Conservation (phyloP, 2,888 invertebrate genomes). For the Stenichneumon culpator region DNA sequence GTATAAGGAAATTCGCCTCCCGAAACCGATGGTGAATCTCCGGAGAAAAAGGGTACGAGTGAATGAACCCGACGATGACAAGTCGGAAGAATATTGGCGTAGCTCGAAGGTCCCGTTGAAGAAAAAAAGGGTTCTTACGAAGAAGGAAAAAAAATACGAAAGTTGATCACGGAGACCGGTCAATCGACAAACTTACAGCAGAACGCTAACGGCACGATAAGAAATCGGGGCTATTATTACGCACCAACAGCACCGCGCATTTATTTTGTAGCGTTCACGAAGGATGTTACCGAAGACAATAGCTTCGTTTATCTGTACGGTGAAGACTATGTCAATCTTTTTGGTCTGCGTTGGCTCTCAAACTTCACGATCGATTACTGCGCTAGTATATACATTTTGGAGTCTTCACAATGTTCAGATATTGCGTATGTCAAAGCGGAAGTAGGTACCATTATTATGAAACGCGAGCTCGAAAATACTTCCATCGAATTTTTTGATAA, state of each 20-base stretch:
- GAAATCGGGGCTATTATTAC: conserved; percentile 33
- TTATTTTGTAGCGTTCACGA: conserved; percentile 36
- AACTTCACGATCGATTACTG: conserved; percentile 45
- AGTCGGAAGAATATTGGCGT: conserved; percentile 1
- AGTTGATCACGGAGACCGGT: not conserved
- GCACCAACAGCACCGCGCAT: conserved; percentile 11
- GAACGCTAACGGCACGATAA: conserved; percentile 25
- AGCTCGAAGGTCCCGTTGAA: not conserved
- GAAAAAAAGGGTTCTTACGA: not conserved
- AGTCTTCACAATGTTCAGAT: conserved; percentile 7
- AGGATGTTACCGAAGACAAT: not conserved
- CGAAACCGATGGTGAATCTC: conserved; percentile 2
- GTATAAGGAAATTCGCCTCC: conserved; percentile 11
- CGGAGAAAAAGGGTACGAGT: conserved; percentile 16
- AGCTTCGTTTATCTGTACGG: conserved; percentile 21
- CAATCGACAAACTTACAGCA: not conserved
- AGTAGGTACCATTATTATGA: conserved; percentile 14
- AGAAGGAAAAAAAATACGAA: conserved; percentile 4
- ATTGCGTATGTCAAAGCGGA: conserved; percentile 22
- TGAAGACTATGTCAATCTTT: conserved; percentile 37
- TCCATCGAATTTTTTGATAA: conserved; percentile 4
- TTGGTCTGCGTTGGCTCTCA: conserved; percentile 31
- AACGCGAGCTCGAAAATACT: conserved; percentile 3
- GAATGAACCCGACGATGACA: conserved; percentile 11
- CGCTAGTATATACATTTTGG: not conserved